Evolutionary conservation across 2,113 vertebrate genomes (phyloP), one percentile per base, ranked within the genome.

Genomic region (Bucco capensis): DNA sequence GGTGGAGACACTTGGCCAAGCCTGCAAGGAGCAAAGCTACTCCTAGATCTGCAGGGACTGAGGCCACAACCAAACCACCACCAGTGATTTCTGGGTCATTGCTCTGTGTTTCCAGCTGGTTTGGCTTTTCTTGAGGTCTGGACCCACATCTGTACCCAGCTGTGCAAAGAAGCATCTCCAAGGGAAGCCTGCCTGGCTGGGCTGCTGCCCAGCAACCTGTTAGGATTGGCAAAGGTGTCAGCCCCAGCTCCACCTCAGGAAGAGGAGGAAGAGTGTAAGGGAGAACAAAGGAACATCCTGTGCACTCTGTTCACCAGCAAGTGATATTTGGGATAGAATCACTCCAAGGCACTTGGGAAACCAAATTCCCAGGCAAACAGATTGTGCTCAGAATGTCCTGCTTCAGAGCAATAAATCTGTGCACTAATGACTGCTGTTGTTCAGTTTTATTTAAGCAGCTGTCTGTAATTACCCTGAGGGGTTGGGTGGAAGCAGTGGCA

Each of bases 1-100:
- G 4, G 0, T 1, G 0, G 62, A 77, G 60, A 18, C 13, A 1
- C 46, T 21, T 6, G 12, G 9, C 46, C 0, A 2, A 10, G 2
- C 6, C 47, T 21, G 37, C 5, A 1, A n/a, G 53, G 50, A 56
- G 25, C 9, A 6, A 0, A 0, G 27, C 46, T 23, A 1, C 30
- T 6, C 6, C 28, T 22, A 9, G 44, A 50, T 6, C 6, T 13
- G 47, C 37, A 10, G 19, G 10, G n/a, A 57, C 70, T 44, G 53
- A 42, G 30, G 42, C 6, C 4, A 0, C 16, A 31, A 0, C 22
- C 25, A 2, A 21, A 53, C 1, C 14, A 40, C 33, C 28, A 50
- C 2, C 3, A 47, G 38, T 5, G 3, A 4, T 35, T 58, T 22
- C 50, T 51, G 72, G 38, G n/a, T 35, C 0, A 0, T 23, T 35